Conservation (phyloP, 1,140 invertebrate genomes). For the Olivierus martensii region DNA sequence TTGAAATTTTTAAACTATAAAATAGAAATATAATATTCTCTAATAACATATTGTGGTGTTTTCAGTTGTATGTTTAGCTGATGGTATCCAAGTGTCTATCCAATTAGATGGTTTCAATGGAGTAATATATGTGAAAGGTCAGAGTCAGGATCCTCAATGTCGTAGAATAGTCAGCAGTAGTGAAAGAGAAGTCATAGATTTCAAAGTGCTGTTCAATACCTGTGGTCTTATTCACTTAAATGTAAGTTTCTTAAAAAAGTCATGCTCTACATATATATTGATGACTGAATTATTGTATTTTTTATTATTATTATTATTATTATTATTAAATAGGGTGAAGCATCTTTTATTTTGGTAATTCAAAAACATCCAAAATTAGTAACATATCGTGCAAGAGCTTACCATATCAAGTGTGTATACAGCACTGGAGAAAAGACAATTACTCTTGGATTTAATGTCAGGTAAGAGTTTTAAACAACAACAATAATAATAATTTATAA, state of each 20-base stretch:
- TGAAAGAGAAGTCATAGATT: constrained; percentile 55
- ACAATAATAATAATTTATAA: too few relatives aligned
- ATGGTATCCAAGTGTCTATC: constrained; percentile 78
- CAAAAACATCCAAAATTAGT: constrained; percentile 90
- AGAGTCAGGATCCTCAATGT: constrained; percentile 82
- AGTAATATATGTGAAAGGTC: constrained; percentile 83
- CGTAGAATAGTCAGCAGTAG: constrained; percentile 57
- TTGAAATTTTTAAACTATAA: too few relatives aligned
- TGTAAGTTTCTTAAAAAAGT: constrained; percentile 39
- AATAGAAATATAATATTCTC: too few relatives aligned
- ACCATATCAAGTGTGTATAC: constrained; percentile 88
- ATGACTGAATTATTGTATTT: neutral
- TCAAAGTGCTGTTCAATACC: constrained; percentile 80
- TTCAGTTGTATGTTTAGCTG: constrained; percentile 69
- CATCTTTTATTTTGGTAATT: constrained; percentile 81
- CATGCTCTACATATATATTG: too few relatives aligned
- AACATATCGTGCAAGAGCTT: constrained; percentile 87
- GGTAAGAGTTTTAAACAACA: constrained; percentile 14
- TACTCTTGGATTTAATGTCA: constrained; percentile 83
- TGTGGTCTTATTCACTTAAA: constrained; percentile 83
- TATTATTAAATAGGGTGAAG: constrained; percentile 51
- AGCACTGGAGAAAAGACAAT: constrained; percentile 87
- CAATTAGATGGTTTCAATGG: constrained; percentile 72
- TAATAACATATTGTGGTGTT: too few relatives aligned
- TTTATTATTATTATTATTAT: neutral